Base-by-base conservation (phyloP, 2,888 invertebrate genomes). In the Clistopyga incitator region DNA sequence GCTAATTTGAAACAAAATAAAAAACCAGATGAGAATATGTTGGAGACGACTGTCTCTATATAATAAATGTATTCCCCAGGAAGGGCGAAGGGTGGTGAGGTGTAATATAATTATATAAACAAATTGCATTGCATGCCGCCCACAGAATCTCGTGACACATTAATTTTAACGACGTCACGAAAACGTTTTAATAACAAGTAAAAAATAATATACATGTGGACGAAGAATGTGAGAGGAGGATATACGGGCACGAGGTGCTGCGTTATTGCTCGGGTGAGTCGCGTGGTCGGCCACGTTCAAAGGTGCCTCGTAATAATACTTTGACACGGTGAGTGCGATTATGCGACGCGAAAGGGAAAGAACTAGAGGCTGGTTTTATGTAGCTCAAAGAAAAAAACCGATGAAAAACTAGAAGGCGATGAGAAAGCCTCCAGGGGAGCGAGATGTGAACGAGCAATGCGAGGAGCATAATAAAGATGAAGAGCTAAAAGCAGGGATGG, bases 331-430 rank as follows among this genome's bases (percentile, higher is more conserved):
- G 75, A 70, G 70, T 38, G 64, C 70, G 78, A 75, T 78, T 82
- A 82, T 83, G 85, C 86, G 85, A 87, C 82, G 84, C 61, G 79
- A 84, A 85, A 85, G 86, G 85, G 72, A 87, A 83, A 45, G 82
- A 68, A 70, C 72, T 72, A 56, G 45, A 10, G 29, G 23, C 47
- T 70, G 45, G 68, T 70, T 34, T 72, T 56, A 65, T 74, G 70
- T 25, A 78, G 68, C 45, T 54, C 29, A 45, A 70, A 59, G 29
- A 64, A 45, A 13, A 29, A 54, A 61, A 56, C n/a, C 20, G 47
- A 23, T 34, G 38, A n/a, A 38, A 42, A 68, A 38, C 34, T 34
- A 34, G 61, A 18, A 34, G 38, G 2, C 64, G 64, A 20, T 11
- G 42, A 18, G 11, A 10, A 72, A 56, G 54, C 50, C 50, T 18